A percentile compares a stretch with the other conserved stretches of the same genome.
phyloP scores from a whole-genome alignment of 2,888 invertebrate species.

The Sympetrum striolatum region DNA sequence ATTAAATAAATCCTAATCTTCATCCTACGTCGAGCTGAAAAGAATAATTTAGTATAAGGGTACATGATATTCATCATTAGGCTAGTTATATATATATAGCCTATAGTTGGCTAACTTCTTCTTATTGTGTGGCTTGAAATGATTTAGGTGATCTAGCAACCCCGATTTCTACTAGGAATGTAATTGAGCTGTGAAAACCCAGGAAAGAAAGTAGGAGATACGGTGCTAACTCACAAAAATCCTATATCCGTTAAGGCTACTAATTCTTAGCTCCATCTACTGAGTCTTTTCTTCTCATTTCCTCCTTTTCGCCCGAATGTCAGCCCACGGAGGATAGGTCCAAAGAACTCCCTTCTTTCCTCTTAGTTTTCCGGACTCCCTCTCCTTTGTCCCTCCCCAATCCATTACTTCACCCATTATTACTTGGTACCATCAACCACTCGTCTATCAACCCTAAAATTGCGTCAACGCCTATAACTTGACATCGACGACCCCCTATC shows the following conservation, averaged over 20 bases:
- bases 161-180: too few species aligned
- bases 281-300: background rate
- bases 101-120: too few species aligned
- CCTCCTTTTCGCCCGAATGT: background rate
- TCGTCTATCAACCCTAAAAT: background rate
- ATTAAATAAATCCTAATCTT: too few species aligned
- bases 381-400: background rate
- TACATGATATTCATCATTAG: too few species aligned
- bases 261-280: background rate
- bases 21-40: too few species aligned
- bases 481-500: background rate
- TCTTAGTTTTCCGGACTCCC: background rate
- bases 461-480: background rate
- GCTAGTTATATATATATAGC: too few species aligned
- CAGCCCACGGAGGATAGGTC: background rate
- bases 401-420: background rate
- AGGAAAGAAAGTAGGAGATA: too few species aligned
- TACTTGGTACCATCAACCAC: background rate
- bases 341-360: background rate
- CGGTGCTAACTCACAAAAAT: background rate
- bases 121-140: too few species aligned
- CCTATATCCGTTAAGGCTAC: background rate
- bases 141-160: too few species aligned
- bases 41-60: too few species aligned
- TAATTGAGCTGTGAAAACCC: too few species aligned